Evolutionary conservation across 2,888 invertebrate genomes (phyloP).

Genomic region (Lasioglossum calceatum): DNA sequence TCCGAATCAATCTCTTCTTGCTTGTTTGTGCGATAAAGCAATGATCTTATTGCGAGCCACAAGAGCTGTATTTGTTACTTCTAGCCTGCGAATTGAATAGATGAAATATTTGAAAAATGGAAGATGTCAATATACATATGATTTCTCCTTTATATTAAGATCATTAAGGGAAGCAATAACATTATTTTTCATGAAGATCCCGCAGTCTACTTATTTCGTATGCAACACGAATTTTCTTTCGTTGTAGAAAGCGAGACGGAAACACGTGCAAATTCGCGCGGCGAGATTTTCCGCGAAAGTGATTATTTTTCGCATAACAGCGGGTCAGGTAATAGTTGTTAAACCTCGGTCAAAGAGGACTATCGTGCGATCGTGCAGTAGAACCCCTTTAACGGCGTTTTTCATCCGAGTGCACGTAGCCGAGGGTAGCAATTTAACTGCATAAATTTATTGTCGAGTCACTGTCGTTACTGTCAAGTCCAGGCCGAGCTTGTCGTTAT

Average conservation of each 20-base stretch:
- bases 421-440: slow-evolving; percentile 57
- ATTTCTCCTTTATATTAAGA: no score
- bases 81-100: no score
- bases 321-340: slow-evolving; percentile 25
- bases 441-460: slow-evolving; percentile 56
- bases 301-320: background rate
- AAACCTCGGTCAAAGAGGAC: slow-evolving; percentile 13
- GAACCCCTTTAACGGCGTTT: slow-evolving; percentile 15
- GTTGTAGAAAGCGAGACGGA: no score
- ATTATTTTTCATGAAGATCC: no score
- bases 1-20: background rate
- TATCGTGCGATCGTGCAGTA: slow-evolving; percentile 25
- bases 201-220: no score
- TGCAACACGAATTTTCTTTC: no score
- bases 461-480: slow-evolving; percentile 45
- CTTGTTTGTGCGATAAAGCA: background rate
- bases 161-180: no score
- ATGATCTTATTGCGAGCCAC: no score
- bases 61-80: no score
- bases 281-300: background rate
- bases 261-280: background rate
- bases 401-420: slow-evolving; percentile 21
- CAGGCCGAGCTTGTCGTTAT: slow-evolving; percentile 13
- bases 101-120: no score
- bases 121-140: no score